A percentile compares a stretch with the other conserved stretches of the same genome.
phyloP scores from a whole-genome alignment of 2,888 invertebrate genomes.

The Ormyrus pomaceus region DNA sequence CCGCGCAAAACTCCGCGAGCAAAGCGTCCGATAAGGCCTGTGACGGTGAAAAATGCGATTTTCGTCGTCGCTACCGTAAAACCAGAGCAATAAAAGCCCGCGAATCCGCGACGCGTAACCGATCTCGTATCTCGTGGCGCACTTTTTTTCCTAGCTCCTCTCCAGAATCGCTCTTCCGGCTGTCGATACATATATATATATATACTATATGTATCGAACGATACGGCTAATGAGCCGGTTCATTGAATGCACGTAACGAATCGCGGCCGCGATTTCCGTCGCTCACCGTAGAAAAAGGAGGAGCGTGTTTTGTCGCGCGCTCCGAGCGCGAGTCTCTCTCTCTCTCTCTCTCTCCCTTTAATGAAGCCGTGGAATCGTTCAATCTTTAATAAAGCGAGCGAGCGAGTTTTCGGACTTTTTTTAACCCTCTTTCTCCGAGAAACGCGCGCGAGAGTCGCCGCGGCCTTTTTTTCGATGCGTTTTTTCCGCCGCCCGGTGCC shows the following conservation, averaged over 20 bases:
- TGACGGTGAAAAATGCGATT: too few species aligned
- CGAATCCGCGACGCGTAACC: too few species aligned
- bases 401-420: conserved; percentile 34
- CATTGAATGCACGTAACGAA: conserved; percentile 64
- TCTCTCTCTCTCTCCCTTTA: conserved; percentile 8
- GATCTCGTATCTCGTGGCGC: too few species aligned
- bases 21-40: too few species aligned
- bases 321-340: neutral
- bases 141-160: too few species aligned
- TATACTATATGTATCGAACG: too few species aligned
- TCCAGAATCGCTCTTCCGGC: too few species aligned
- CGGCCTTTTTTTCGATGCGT: neutral
- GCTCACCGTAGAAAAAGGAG: neutral
- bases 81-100: conserved; percentile 39
- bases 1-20: too few species aligned
- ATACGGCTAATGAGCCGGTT: conserved; percentile 57
- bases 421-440: neutral
- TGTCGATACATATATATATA: too few species aligned
- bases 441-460: neutral
- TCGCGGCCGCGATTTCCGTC: conserved; percentile 26
- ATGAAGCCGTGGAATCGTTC: conserved; percentile 49
- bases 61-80: neutral
- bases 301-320: conserved; percentile 41
- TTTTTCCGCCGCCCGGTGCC: neutral
- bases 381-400: conserved; percentile 49